Percentiles rank a stretch among this genome's conserved stretches.
Evolutionary conservation across 2,797 vertebrate species (phyloP).

Genomic region (Picus viridis): DNA sequence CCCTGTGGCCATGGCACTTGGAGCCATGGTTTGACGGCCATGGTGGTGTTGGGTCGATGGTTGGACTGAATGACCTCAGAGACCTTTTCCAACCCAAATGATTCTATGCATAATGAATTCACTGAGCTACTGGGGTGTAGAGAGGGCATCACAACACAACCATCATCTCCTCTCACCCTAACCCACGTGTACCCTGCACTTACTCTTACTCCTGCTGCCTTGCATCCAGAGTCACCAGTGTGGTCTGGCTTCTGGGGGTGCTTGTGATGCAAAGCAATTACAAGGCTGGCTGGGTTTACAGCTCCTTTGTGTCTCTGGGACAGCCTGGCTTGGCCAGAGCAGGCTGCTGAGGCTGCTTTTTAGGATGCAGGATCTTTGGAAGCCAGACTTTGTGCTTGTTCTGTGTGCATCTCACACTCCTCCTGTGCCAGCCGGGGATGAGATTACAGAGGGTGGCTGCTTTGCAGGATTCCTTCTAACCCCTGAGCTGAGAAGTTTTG

Average conservation of each 20-base stretch:
- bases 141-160: not conserved
- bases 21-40: too few relatives aligned
- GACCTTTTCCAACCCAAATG: too few relatives aligned
- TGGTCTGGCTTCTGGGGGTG: not conserved
- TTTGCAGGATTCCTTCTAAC: not conserved
- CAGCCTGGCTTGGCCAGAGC: rapidly evolving
- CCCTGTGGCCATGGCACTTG: too few relatives aligned
- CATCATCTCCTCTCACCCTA: not conserved
- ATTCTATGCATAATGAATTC: not conserved
- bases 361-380: not conserved
- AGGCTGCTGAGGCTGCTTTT: not conserved
- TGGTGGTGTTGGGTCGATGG: too few relatives aligned
- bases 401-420: rapidly evolving
- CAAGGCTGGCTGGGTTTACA: not conserved
- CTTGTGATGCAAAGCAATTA: not conserved
- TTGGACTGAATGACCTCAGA: too few relatives aligned
- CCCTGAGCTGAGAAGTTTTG: not conserved
- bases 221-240: not conserved
- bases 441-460: not conserved
- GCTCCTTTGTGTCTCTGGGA: not conserved
- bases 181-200: not conserved
- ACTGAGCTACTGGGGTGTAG: not conserved
- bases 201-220: not conserved
- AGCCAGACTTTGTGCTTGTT: not conserved
- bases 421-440: rapidly evolving